Evolutionary conservation across 2,113 vertebrate genomes (phyloP).

Genomic region (Macquaria ambigua): DNA sequence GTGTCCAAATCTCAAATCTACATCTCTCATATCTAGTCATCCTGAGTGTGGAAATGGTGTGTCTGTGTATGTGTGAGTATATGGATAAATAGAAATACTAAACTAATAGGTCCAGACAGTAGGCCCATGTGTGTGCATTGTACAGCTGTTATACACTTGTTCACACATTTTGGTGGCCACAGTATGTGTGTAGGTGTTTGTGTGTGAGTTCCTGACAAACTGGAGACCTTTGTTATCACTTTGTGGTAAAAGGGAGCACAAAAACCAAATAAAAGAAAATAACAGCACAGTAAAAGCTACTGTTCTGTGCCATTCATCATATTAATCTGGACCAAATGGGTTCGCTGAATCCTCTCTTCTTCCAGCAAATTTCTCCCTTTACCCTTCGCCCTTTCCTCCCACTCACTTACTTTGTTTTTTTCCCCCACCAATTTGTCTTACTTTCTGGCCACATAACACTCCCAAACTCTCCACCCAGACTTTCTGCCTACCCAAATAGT

Average conservation of each 20-base stretch:
- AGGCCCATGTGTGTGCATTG: neutral
- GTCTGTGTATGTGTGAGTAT: too few relatives aligned
- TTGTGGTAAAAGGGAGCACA: constrained; percentile 43
- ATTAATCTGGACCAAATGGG: constrained; percentile 63
- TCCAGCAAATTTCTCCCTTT: constrained; percentile 37
- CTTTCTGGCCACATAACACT: constrained; percentile 51
- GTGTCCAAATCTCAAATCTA: too few relatives aligned
- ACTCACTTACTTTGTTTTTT: constrained; percentile 36
- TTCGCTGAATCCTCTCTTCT: constrained; percentile 37
- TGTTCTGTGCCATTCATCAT: constrained; percentile 66
- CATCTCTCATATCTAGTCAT: too few relatives aligned
- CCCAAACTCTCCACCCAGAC: constrained; percentile 41
- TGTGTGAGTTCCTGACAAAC: constrained; percentile 20
- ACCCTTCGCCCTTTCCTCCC: constrained; percentile 43
- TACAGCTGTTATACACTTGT: neutral
- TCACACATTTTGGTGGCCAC: neutral
- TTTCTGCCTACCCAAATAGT: constrained; percentile 67
- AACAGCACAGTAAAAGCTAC: constrained; percentile 50
- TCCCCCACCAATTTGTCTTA: constrained; percentile 64
- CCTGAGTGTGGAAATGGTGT: too few relatives aligned
- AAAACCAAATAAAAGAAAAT: constrained; percentile 61
- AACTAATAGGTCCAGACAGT: neutral
- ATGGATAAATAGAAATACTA: too few relatives aligned
- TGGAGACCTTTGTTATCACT: constrained; percentile 50
- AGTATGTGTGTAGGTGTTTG: constrained; percentile 12